phyloP scores from a whole-genome alignment of 2,888 invertebrate genomes.

The Agonopterix arenella region DNA sequence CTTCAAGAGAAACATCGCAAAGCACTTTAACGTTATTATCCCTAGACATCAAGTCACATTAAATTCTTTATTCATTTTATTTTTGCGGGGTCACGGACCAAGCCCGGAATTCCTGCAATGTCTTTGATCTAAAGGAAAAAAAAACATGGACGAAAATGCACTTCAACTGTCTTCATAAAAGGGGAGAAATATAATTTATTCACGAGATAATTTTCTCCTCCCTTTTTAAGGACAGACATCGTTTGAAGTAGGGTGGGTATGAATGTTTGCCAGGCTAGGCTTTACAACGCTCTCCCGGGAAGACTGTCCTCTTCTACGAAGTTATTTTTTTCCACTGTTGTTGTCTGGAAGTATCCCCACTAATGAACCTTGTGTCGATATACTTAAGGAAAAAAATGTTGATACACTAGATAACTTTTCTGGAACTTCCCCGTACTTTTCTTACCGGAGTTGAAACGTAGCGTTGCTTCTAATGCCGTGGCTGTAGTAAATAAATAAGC shows the following conservation, averaged over 20 bases:
- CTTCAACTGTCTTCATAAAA: conserved; percentile 73
- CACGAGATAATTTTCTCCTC: conserved; percentile 75
- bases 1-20: conserved; percentile 49
- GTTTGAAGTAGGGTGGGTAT: conserved; percentile 59
- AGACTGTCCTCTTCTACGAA: conserved; percentile 25
- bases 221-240: conserved; percentile 53
- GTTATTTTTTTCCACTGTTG: conserved; percentile 2
- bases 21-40: conserved; percentile 66
- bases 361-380: too few relatives aligned
- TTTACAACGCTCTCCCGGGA: conserved; percentile 25
- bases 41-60: conserved; percentile 69
- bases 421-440: too few relatives aligned
- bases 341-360: too few relatives aligned
- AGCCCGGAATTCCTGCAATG: conserved; percentile 58
- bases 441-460: too few relatives aligned
- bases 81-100: conserved; percentile 57
- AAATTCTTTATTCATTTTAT: conserved; percentile 70
- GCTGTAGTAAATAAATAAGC: too few relatives aligned
- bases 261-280: conserved; percentile 53
- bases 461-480: too few relatives aligned
- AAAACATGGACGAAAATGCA: conserved; percentile 70
- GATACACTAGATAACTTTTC: too few relatives aligned
- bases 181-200: conserved; percentile 75
- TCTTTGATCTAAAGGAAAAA: conserved; percentile 66
- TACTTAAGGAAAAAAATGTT: too few relatives aligned